Conservation (phyloP, 2,888 invertebrate species). For the Chironomus riparius region DNA sequence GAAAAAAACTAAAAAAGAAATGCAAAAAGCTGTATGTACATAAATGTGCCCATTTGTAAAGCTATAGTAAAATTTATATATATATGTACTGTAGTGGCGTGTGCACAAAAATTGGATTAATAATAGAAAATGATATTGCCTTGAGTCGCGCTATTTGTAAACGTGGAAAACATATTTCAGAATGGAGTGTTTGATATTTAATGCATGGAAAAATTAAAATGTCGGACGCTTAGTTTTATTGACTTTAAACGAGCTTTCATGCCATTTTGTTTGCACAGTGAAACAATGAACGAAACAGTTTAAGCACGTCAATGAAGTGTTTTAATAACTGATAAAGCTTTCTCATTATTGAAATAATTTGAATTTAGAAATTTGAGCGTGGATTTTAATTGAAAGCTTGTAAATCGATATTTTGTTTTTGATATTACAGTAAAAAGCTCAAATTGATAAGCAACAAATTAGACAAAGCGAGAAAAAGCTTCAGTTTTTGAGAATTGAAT, state of each 20-base stretch:
- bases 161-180: not conserved
- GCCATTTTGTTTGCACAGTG: not conserved
- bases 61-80: not conserved
- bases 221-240: not conserved
- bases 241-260: not conserved
- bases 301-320: not conserved
- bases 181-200: not conserved
- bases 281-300: too few species aligned
- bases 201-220: not conserved
- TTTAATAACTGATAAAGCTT: not conserved
- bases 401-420: too few species aligned
- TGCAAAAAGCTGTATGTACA: not conserved
- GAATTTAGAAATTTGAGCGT: not conserved
- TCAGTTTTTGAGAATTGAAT: too few species aligned
- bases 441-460: too few species aligned
- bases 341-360: not conserved
- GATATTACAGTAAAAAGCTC: too few species aligned
- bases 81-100: not conserved
- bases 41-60: not conserved
- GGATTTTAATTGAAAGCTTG: too few species aligned
- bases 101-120: conserved; percentile 21
- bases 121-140: conserved; percentile 22
- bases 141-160: not conserved
- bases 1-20: too few species aligned
- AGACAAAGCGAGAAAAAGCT: too few species aligned